Percentiles rank a stretch among this genome's conserved stretches.
phyloP scores from a whole-genome alignment of 1,140 invertebrate genomes.

The Hyposmocoma kahamanoa region DNA sequence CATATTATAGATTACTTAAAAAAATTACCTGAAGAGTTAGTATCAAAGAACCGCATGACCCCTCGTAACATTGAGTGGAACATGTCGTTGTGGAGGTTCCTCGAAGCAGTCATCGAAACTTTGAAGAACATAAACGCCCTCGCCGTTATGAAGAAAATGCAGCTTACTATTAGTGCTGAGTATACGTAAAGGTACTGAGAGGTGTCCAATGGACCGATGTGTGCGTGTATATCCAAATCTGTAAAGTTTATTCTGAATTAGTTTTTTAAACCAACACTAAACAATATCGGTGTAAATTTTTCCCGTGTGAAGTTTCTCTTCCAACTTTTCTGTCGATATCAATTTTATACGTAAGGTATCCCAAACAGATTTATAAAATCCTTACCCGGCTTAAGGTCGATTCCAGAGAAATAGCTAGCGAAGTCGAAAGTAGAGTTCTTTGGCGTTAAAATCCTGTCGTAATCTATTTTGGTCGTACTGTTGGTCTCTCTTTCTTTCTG shows the following conservation, averaged over 20 bases:
- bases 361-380: too few species aligned
- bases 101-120: slow-evolving; percentile 87
- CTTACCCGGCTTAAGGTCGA: slow-evolving; percentile 42
- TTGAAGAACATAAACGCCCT: slow-evolving; percentile 84
- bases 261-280: slow-evolving; percentile 12
- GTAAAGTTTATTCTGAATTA: too few species aligned
- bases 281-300: background rate
- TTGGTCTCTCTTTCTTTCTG: slow-evolving; percentile 52
- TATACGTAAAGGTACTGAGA: slow-evolving; percentile 67
- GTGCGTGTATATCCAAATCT: slow-evolving; percentile 60
- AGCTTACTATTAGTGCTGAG: slow-evolving; percentile 56
- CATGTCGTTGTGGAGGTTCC: slow-evolving; percentile 88
- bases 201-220: slow-evolving; percentile 62
- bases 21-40: slow-evolving; percentile 82
- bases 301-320: background rate
- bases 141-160: slow-evolving; percentile 74
- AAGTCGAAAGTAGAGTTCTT: slow-evolving; percentile 46
- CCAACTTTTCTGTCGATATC: too few species aligned
- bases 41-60: slow-evolving; percentile 90
- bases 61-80: slow-evolving; percentile 84
- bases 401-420: slow-evolving; percentile 49
- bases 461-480: slow-evolving; percentile 36
- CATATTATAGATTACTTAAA: too few species aligned
- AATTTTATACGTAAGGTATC: too few species aligned
- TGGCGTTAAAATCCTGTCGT: slow-evolving; percentile 26